These are phyloP conservation scores for Lutjanus argentimaculatus DNA, from an alignment of 2,797 vertebrate genomes.

Conservation along the genomic window DNA sequence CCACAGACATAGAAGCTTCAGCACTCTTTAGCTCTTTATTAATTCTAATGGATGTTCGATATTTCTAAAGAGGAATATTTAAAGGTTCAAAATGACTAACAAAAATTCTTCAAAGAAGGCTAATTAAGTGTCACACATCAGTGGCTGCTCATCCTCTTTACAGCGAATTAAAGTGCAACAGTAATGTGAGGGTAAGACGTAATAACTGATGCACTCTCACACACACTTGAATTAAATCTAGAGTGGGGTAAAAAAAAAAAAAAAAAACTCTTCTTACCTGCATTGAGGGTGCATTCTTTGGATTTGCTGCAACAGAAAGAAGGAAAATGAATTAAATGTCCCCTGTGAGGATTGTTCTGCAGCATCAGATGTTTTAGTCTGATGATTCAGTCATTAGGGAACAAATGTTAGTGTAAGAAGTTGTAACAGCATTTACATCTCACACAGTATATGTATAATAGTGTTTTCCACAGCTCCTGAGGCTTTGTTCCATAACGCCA, in stretches of 20 bases:
- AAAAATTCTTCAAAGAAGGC: neutral
- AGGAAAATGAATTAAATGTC: neutral
- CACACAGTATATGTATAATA: no score
- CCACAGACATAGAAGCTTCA: neutral
- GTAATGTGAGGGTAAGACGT: neutral
- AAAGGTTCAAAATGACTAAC: neutral
- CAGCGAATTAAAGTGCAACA: conserved; percentile 20
- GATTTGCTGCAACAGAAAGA: conserved; percentile 88
- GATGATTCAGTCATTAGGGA: no score
- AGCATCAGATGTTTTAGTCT: neutral
- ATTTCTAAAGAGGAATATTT: conserved; percentile 5
- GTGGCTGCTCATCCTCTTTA: conserved; percentile 20
- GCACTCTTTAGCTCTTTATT: neutral
- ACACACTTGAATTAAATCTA: neutral
- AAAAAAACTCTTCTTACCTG: conserved; percentile 82
- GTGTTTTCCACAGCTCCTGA: neutral
- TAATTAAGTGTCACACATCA: conserved; percentile 35
- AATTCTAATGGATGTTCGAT: neutral
- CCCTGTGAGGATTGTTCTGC: neutral
- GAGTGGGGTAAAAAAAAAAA: neutral
- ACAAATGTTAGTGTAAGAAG: no score
- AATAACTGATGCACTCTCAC: neutral
- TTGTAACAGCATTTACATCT: no score
- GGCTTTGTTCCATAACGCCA: conserved; percentile 11
- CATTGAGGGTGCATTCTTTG: conserved; percentile 91